Evolutionary conservation across 2,888 invertebrate genomes (phyloP).

Genomic region (Synanthedon myopaeformis): DNA sequence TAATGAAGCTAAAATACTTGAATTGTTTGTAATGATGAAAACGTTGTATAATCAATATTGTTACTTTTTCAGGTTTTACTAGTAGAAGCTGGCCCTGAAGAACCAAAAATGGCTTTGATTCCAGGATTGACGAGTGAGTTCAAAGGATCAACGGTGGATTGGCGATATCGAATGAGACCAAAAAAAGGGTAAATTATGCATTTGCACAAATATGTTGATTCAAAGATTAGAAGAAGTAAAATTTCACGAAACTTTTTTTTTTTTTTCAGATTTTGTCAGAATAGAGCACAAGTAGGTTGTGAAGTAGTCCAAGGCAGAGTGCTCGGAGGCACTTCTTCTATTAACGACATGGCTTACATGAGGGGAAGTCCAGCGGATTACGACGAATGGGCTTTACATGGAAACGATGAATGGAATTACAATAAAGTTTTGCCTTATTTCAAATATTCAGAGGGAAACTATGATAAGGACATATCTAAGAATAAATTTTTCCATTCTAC

Average conservation of each 20-base stretch:
- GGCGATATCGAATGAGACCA: constrained; percentile 56
- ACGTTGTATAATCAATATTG: background rate
- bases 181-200: constrained; percentile 42
- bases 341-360: constrained; percentile 61
- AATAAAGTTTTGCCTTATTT: constrained; percentile 51
- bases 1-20: no score
- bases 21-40: no score
- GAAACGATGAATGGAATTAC: constrained; percentile 57
- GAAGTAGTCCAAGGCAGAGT: constrained; percentile 56
- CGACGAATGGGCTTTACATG: constrained; percentile 55
- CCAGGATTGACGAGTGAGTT: constrained; percentile 58
- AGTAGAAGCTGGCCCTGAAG: constrained; percentile 52
- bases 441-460: constrained; percentile 63
- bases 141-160: constrained; percentile 47
- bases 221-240: background rate
- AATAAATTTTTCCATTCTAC: constrained; percentile 55
- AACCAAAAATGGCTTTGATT: constrained; percentile 54
- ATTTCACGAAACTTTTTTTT: constrained; percentile 7
- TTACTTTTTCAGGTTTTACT: constrained; percentile 33
- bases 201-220: no score
- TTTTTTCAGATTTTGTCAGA: constrained; percentile 50
- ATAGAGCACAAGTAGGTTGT: constrained; percentile 39
- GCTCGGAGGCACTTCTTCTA: constrained; percentile 52
- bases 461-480: constrained; percentile 55
- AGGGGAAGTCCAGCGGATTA: constrained; percentile 59